Evolutionary conservation across 2,888 invertebrate species (phyloP), one percentile per base, ranked within the genome.

Genomic region (Embidobia sp.): DNA sequence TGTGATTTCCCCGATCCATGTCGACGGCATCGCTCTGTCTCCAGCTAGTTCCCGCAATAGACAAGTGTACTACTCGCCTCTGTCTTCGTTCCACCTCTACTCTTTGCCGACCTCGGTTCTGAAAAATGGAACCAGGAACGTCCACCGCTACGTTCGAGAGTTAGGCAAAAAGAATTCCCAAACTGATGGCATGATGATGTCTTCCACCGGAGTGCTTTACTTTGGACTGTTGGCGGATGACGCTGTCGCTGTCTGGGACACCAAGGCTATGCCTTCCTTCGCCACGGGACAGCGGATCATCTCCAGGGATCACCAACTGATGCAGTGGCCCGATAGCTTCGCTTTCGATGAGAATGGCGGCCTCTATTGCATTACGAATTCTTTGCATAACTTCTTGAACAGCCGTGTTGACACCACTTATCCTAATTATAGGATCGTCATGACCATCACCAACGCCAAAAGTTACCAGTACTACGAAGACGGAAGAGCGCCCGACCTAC

Each of bases 121-220:
- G 13, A 92, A 91, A 61, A 89, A 90, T 1, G 51, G 92, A 67
- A 89, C 91, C 2, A 88, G 89, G 3, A 80, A 85, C 42, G 80
- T 87, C 2, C 82, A 83, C 7, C 79, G 78, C 0, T 89, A 91
- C 74, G 92, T 95, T 0, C 90, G 88, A 4, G 92, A 93, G 77
- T 87, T 93, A 33, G 95, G 94, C 0, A 83, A 88, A 0, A 94
- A 94, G 85, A 87, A 91, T 0, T 94, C 94, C 0, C 94, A 94
- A 86, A 93, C 93, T 0, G 94, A 94, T 82, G 94, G 94, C 0
- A 94, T 95, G 94, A 92, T 93, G 73, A 94, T 95, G 94, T 94
- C 94, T 80, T 92, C 93, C 10, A 90, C 90, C 11, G 95, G 95
- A 1, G 87, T 92, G 3, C 90, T 95, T 6, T 95, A 94, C 89